These are phyloP conservation scores for Drosophila monieri DNA, from an alignment of 2,888 invertebrate species.

Conservation along the genomic window DNA sequence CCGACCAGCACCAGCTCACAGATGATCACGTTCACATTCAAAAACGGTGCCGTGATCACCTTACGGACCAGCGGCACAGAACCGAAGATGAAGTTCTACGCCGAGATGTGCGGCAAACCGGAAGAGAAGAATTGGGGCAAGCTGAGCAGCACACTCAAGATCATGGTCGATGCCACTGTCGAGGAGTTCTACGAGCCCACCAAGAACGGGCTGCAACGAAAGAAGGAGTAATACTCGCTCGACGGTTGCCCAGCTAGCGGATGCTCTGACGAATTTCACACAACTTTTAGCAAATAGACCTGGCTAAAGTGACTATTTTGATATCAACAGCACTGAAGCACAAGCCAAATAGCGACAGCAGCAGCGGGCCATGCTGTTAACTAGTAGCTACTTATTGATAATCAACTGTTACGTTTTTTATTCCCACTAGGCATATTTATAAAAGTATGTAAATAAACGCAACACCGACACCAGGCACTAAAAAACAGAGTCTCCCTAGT, in stretches of 20 bases:
- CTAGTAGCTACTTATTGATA: slow-evolving; percentile 17
- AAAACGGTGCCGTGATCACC: slow-evolving; percentile 93
- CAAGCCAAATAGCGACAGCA: slow-evolving; percentile 37
- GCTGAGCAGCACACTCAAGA: slow-evolving; percentile 87
- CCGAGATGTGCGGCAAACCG: slow-evolving; percentile 91
- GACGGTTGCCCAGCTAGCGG: background rate
- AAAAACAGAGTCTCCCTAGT: too few relatives aligned
- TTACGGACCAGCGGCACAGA: slow-evolving; percentile 99
- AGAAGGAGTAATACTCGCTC: slow-evolving; percentile 46
- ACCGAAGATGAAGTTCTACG: slow-evolving; percentile 99
- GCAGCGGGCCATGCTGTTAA: slow-evolving; percentile 31
- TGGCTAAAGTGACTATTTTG: slow-evolving; percentile 20
- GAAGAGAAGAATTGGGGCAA: slow-evolving; percentile 87
- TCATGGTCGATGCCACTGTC: slow-evolving; percentile 91
- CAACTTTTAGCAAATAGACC: slow-evolving; percentile 19
- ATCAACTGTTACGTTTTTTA: slow-evolving; percentile 23
- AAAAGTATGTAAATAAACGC: slow-evolving; percentile 30
- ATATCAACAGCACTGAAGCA: slow-evolving; percentile 35
- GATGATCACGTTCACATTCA: slow-evolving; percentile 98
- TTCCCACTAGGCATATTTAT: slow-evolving; percentile 20
- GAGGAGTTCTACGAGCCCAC: slow-evolving; percentile 92
- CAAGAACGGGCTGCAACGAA: slow-evolving; percentile 86
- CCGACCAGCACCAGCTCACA: slow-evolving; percentile 89
- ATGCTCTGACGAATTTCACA: slow-evolving; percentile 26
- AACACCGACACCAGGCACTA: slow-evolving; percentile 17